A percentile compares a stretch with the other conserved stretches of the same genome.
These are phyloP conservation scores for Vimba vimba DNA, from an alignment of 2,113 vertebrate species.

Conservation along the genomic window DNA sequence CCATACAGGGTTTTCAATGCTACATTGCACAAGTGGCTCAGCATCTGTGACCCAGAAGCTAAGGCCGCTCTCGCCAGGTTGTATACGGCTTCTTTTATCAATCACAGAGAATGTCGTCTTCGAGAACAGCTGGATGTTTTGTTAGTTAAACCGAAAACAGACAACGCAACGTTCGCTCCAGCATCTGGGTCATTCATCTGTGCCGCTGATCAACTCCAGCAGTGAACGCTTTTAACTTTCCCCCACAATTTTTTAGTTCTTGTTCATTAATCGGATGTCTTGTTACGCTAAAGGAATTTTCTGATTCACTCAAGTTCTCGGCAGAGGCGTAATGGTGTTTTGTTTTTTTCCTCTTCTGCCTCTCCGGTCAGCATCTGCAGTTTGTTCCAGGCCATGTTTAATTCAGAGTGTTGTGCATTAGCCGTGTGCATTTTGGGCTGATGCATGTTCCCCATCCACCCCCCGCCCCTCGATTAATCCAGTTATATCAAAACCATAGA, in stretches of 20 bases:
- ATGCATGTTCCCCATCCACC: conserved; percentile 7
- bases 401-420: conserved; percentile 47
- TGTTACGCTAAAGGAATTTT: conserved; percentile 41
- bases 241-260: conserved; percentile 11
- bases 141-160: neutral
- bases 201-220: neutral
- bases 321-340: conserved; percentile 43
- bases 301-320: conserved; percentile 4
- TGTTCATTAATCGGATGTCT: conserved; percentile 44
- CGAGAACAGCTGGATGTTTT: conserved; percentile 20
- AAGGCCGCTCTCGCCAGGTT: neutral
- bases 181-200: conserved; percentile 26
- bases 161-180: neutral
- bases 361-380: conserved; percentile 14
- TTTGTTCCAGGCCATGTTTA: conserved; percentile 44
- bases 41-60: conserved; percentile 16
- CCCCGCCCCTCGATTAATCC: conserved; percentile 33
- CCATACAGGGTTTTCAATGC: conserved; percentile 4
- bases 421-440: conserved; percentile 11
- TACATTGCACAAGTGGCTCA: neutral
- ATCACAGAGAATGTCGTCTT: conserved; percentile 13
- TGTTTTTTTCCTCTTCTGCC: neutral
- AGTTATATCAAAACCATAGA: conserved; percentile 39
- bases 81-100: neutral
- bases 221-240: conserved; percentile 29